Evolutionary conservation across 2,888 invertebrate genomes (phyloP).

Genomic region (Tromatobia lineatoria): DNA sequence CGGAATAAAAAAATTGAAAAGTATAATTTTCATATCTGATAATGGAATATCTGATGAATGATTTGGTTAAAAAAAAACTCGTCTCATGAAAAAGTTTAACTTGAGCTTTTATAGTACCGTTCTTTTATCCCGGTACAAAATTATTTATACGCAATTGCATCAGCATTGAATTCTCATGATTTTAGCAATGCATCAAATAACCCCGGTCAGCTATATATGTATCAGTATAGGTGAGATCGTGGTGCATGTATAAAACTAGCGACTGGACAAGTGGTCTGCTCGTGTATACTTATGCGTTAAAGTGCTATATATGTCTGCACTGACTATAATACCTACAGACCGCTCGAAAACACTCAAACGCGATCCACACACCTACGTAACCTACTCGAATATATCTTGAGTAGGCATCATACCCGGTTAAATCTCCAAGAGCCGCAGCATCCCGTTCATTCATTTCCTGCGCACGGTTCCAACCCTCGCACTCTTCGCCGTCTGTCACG

Average conservation of each 20-base stretch:
- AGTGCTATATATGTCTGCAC: neutral
- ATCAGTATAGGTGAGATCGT: neutral
- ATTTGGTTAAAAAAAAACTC: too few relatives aligned
- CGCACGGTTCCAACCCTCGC: constrained; percentile 14
- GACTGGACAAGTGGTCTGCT: constrained; percentile 14
- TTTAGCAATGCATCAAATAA: neutral
- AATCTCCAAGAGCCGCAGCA: constrained; percentile 50
- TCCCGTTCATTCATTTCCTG: constrained; percentile 70
- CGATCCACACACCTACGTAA: constrained; percentile 56
- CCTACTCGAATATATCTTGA: constrained; percentile 67
- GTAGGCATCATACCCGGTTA: constrained; percentile 65
- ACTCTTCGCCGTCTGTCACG: constrained; percentile 30
- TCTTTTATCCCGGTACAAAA: too few relatives aligned
- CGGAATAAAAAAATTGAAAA: too few relatives aligned
- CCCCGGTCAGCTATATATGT: neutral
- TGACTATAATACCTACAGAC: neutral
- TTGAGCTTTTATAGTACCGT: too few relatives aligned
- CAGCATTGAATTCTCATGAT: too few relatives aligned
- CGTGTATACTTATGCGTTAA: neutral
- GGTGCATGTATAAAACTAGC: neutral
- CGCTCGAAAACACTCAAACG: constrained; percentile 53
- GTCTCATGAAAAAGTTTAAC: too few relatives aligned
- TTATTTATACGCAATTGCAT: too few relatives aligned
- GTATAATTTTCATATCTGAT: too few relatives aligned
- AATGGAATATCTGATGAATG: too few relatives aligned